phyloP scores from a whole-genome alignment of 2,888 invertebrate species.

The Dastarcus helophoroides region DNA sequence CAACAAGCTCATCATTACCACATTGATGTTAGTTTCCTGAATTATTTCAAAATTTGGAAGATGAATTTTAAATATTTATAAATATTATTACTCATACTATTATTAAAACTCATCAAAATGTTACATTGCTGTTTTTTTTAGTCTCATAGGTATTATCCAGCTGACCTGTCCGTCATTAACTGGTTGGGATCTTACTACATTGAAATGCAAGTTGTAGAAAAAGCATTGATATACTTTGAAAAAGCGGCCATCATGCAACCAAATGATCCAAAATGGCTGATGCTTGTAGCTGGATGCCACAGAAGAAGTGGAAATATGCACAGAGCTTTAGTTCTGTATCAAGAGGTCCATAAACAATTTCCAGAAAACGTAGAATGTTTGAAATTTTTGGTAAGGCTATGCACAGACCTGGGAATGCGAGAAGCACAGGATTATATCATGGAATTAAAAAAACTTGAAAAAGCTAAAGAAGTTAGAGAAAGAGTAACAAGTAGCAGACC shows the following conservation, averaged over 20 bases:
- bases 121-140: too few relatives aligned
- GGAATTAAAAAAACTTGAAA: slow-evolving; percentile 64
- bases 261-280: slow-evolving; percentile 69
- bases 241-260: slow-evolving; percentile 67
- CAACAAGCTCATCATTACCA: slow-evolving; percentile 80
- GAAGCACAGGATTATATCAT: slow-evolving; percentile 78
- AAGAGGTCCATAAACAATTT: slow-evolving; percentile 75
- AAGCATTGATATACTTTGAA: slow-evolving; percentile 73
- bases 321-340: slow-evolving; percentile 65
- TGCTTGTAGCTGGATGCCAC: slow-evolving; percentile 77
- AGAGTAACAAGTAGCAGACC: slow-evolving; percentile 47
- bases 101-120: not conserved
- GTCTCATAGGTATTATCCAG: slow-evolving; percentile 61
- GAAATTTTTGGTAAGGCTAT: slow-evolving; percentile 76
- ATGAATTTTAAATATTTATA: too few relatives aligned
- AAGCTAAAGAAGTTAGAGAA: slow-evolving; percentile 44
- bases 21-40: slow-evolving; percentile 59
- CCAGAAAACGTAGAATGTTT: slow-evolving; percentile 93
- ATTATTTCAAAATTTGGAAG: too few relatives aligned
- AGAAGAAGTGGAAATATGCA: slow-evolving; percentile 62
- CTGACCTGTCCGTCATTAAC: slow-evolving; percentile 66
- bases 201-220: slow-evolving; percentile 79
- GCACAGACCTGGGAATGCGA: slow-evolving; percentile 79
- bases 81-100: too few relatives aligned
- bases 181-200: slow-evolving; percentile 86